Evolutionary conservation across 2,888 invertebrate species (phyloP).

Genomic region (Eudasyphora cyanicolor): DNA sequence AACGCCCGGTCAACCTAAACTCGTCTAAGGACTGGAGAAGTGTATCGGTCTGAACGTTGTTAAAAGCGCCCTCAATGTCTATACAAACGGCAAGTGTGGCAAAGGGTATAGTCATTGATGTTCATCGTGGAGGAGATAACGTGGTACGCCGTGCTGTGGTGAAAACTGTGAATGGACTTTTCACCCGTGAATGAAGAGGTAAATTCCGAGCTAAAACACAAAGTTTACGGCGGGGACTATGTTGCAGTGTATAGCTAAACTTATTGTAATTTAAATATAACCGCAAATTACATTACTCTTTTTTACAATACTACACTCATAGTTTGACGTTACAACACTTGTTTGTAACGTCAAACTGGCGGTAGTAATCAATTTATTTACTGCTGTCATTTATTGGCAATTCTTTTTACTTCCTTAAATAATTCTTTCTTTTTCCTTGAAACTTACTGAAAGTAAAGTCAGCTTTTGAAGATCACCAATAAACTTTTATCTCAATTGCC

Average conservation of each 20-base stretch:
- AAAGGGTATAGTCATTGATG: slow-evolving; percentile 42
- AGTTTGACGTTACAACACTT: background rate
- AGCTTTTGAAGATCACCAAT: background rate
- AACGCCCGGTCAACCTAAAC: no score
- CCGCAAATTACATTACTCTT: background rate
- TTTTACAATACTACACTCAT: background rate
- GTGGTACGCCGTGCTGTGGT: slow-evolving; percentile 44
- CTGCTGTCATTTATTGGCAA: background rate
- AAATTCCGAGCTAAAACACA: slow-evolving; percentile 32
- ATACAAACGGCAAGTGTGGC: no score
- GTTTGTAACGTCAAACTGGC: background rate
- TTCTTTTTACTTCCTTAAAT: background rate
- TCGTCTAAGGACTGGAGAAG: no score
- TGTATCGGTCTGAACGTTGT: no score
- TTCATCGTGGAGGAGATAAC: slow-evolving; percentile 36
- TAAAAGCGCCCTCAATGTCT: no score
- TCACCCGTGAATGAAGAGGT: slow-evolving; percentile 41
- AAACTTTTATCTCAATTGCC: background rate
- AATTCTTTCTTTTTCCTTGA: background rate
- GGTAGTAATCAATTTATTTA: background rate
- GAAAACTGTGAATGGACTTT: slow-evolving; percentile 33
- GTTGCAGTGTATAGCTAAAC: background rate
- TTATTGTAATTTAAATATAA: background rate
- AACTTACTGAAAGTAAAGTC: background rate
- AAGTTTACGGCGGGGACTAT: slow-evolving; percentile 37